Evolutionary conservation across 2,113 vertebrate species (phyloP).

Genomic region (Eulemur rufifrons): DNA sequence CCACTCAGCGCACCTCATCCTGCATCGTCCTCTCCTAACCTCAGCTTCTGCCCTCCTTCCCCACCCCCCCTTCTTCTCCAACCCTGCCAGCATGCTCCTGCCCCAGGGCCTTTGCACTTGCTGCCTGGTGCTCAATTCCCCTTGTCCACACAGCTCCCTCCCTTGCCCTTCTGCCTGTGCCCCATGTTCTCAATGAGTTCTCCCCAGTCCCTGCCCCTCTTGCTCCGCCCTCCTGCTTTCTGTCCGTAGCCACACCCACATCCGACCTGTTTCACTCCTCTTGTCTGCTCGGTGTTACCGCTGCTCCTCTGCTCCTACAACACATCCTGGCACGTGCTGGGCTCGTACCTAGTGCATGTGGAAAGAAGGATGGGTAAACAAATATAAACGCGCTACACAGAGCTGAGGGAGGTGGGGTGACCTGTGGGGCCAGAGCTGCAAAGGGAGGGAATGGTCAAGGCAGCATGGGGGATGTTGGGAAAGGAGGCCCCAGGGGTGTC

Average conservation of each 20-base stretch:
- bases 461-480: rapidly evolving
- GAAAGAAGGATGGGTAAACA: rapidly evolving
- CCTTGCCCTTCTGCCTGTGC: neutral
- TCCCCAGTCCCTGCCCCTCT: neutral
- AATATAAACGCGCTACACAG: rapidly evolving
- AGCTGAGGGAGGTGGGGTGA: neutral
- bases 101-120: neutral
- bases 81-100: too few species aligned
- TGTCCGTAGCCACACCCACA: too few species aligned
- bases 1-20: too few species aligned
- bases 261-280: neutral
- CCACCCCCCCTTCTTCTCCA: neutral
- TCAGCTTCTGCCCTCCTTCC: neutral
- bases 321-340: neutral
- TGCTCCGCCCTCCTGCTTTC: too few species aligned
- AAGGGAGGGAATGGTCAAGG: neutral
- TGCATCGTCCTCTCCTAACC: rapidly evolving
- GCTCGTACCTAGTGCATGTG: too few species aligned
- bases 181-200: neutral
- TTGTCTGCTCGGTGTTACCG: neutral
- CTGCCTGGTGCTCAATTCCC: rapidly evolving
- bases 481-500: rapidly evolving
- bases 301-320: neutral
- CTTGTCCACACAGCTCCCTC: rapidly evolving
- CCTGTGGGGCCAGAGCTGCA: too few species aligned